Evolutionary conservation across 2,113 vertebrate species (phyloP).

Genomic region (Gobio gobio): DNA sequence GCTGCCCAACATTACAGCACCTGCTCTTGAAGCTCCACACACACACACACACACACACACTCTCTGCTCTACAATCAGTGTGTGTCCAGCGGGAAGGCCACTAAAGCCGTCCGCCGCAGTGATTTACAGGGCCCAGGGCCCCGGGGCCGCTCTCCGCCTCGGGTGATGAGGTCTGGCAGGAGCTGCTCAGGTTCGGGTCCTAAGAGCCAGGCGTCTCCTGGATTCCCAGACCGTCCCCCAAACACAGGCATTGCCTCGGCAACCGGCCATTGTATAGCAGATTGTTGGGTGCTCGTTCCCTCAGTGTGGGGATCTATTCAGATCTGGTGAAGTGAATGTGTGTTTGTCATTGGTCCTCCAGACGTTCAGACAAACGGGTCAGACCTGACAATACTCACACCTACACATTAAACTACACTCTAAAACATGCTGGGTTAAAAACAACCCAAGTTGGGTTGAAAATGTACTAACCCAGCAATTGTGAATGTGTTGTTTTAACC

Average conservation of each 20-base stretch:
- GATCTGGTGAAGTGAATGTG: conserved; percentile 52
- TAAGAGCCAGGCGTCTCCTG: conserved; percentile 53
- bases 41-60: background rate
- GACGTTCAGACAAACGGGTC: background rate
- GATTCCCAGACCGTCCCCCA: conserved; percentile 42
- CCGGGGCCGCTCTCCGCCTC: no score
- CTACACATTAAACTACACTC: no score
- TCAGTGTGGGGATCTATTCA: conserved; percentile 60
- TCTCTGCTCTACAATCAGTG: background rate
- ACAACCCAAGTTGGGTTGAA: no score
- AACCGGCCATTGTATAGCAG: conserved; percentile 62
- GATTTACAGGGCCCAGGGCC: no score
- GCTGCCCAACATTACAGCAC: conserved; percentile 27
- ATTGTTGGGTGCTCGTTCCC: conserved; percentile 44
- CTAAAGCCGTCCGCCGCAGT: background rate
- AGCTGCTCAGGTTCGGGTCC: conserved; percentile 44
- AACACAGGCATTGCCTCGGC: conserved; percentile 59
- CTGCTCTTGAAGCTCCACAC: conserved; percentile 36
- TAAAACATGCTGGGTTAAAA: no score
- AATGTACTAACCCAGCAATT: no score
- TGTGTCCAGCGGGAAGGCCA: background rate
- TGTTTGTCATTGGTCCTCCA: conserved; percentile 36
- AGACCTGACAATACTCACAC: background rate
- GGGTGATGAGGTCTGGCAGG: background rate
- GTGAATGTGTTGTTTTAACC: no score